Percentiles rank a stretch among this genome's conserved stretches.
Conservation (phyloP, 2,888 invertebrate species). For the Thereva unica region DNA sequence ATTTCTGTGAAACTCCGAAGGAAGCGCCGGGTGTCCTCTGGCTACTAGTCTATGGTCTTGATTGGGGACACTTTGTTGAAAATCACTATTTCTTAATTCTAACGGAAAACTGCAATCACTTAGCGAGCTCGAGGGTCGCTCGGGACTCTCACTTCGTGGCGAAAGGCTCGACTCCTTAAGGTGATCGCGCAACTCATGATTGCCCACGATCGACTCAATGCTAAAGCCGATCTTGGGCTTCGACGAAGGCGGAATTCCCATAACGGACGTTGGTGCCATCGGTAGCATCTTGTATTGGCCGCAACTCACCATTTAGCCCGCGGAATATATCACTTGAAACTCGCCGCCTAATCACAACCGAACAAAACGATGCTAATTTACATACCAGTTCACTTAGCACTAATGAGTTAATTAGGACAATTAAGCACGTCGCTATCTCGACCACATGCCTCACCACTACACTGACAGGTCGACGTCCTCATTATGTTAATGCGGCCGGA, state of each 20-base stretch:
- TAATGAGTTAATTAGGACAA: constrained; percentile 35
- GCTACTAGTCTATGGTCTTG: background rate
- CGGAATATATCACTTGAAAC: constrained; percentile 6
- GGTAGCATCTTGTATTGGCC: constrained; percentile 76
- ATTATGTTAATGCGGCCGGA: constrained; percentile 27
- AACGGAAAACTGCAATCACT: constrained; percentile 45
- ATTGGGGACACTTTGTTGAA: background rate
- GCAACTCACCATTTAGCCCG: constrained; percentile 57
- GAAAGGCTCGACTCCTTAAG: constrained; percentile 45
- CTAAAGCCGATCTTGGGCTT: constrained; percentile 94
- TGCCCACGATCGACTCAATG: constrained; percentile 90
- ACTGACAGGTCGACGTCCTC: constrained; percentile 17
- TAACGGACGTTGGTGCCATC: constrained; percentile 87
- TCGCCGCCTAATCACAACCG: background rate
- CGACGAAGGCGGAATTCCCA: constrained; percentile 71
- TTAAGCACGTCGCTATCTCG: constrained; percentile 31
- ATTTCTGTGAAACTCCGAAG: constrained; percentile 21
- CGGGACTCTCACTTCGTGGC: constrained; percentile 41
- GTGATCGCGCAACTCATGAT: constrained; percentile 42
- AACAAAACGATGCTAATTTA: constrained; percentile 16
- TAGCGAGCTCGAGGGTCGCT: constrained; percentile 39
- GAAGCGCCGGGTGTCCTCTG: background rate
- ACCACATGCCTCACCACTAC: constrained; percentile 29
- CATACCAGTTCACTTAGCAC: constrained; percentile 29
- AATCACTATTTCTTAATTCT: constrained; percentile 46